Percentiles rank a stretch among this genome's conserved stretches.
These are phyloP conservation scores for Ptychadena robeensis DNA, from an alignment of 2,797 vertebrate genomes.

Conservation along the genomic window DNA sequence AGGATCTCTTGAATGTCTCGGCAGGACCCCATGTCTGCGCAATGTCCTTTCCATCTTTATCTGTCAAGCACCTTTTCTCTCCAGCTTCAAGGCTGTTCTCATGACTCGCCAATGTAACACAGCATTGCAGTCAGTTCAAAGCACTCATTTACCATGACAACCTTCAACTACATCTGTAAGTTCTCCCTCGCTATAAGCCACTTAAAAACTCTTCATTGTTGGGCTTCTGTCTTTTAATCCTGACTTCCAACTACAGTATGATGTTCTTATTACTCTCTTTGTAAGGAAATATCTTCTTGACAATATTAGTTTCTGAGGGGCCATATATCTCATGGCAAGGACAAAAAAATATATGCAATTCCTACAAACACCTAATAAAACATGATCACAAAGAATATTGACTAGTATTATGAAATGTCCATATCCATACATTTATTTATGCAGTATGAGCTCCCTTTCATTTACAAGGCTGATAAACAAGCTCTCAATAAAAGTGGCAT, in stretches of 20 bases:
- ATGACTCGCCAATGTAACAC: constrained; percentile 27
- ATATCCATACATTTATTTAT: constrained; percentile 2
- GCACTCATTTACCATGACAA: constrained; percentile 58
- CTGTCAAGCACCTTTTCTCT: constrained; percentile 47
- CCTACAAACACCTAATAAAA: neutral
- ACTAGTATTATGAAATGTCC: constrained; percentile 8
- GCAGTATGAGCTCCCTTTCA: neutral
- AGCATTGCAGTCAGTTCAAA: constrained; percentile 40
- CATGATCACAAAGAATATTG: neutral
- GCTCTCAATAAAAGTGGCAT: neutral
- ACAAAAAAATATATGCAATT: constrained; percentile 7
- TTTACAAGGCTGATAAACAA: neutral
- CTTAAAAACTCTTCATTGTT: constrained; percentile 30
- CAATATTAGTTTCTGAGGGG: constrained; percentile 13
- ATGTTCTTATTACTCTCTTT: constrained; percentile 3
- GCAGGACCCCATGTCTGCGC: constrained; percentile 28
- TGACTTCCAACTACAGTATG: constrained; percentile 1
- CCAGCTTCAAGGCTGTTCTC: constrained; percentile 40
- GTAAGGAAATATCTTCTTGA: neutral
- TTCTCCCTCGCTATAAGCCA: constrained; percentile 10
- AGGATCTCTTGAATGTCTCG: constrained; percentile 21
- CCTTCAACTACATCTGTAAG: constrained; percentile 17
- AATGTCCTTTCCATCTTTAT: constrained; percentile 46
- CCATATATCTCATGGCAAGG: neutral
- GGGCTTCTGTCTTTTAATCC: constrained; percentile 22